Conservation (phyloP, 2,888 invertebrate genomes). For the Andrena marginata region DNA sequence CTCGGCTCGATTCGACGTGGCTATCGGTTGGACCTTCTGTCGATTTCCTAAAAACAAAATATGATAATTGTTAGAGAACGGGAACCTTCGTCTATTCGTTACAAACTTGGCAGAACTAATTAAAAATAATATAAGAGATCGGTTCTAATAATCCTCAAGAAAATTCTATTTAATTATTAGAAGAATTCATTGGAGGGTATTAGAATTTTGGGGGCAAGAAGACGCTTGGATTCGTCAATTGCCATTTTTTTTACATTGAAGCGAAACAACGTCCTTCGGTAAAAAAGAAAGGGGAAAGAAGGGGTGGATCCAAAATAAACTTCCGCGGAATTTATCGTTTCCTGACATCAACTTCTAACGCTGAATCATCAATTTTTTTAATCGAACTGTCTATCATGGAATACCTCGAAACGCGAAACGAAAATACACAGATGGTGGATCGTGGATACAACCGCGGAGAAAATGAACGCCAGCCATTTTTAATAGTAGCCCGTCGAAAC, state of each 20-base stretch:
- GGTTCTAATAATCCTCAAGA: no score
- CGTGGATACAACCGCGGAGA: slow-evolving; percentile 23
- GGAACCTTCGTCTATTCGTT: not conserved
- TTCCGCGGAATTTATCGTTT: slow-evolving; percentile 11
- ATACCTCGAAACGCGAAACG: slow-evolving; percentile 16
- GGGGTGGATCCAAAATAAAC: slow-evolving; percentile 37
- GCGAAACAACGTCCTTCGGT: not conserved
- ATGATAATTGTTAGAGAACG: not conserved
- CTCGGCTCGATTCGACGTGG: slow-evolving; percentile 69
- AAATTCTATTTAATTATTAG: no score
- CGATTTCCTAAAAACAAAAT: slow-evolving; percentile 68
- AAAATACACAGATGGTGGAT: slow-evolving; percentile 41
- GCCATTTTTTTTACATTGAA: not conserved
- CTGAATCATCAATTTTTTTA: slow-evolving; percentile 40
- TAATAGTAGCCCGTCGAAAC: slow-evolving; percentile 47
- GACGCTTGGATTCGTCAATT: not conserved
- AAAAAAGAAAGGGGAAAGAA: not conserved
- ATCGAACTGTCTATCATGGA: slow-evolving; percentile 45
- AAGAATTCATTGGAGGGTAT: no score
- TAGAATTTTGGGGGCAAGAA: no score
- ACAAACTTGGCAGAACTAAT: not conserved
- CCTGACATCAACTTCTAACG: slow-evolving; percentile 1
- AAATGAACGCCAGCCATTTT: slow-evolving; percentile 36
- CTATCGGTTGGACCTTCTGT: slow-evolving; percentile 75
- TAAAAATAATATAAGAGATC: no score